These are phyloP conservation scores for Ochotona princeps DNA, from an alignment of 2,113 vertebrate genomes.

Conservation along the genomic window DNA sequence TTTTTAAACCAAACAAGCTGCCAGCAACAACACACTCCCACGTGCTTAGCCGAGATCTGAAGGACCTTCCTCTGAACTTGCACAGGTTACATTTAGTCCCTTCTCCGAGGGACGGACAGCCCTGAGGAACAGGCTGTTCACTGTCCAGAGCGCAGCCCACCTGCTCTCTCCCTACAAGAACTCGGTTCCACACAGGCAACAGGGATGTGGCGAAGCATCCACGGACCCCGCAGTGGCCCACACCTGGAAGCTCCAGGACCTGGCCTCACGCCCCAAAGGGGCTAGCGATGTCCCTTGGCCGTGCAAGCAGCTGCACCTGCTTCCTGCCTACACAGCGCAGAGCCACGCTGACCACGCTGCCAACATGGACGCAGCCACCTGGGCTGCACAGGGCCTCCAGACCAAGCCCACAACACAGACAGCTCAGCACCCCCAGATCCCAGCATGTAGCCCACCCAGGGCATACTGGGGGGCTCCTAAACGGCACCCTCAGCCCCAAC, in stretches of 20 bases:
- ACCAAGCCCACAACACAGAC: accelerated
- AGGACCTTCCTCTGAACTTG: not conserved
- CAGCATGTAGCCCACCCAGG: accelerated
- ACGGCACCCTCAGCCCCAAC: not conserved
- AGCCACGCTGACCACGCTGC: not conserved
- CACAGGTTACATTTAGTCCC: too few relatives aligned
- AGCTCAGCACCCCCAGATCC: not conserved
- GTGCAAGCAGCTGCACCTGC: not conserved
- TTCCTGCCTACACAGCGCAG: not conserved
- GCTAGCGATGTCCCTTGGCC: too few relatives aligned
- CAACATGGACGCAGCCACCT: not conserved
- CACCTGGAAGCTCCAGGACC: too few relatives aligned
- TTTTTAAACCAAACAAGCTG: not conserved
- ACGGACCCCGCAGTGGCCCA: not conserved
- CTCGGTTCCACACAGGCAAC: not conserved
- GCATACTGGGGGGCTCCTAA: not conserved
- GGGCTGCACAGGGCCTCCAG: not conserved
- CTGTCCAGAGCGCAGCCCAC: not conserved
- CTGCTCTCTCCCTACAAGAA: not conserved
- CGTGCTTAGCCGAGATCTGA: too few relatives aligned
- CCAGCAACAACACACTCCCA: not conserved
- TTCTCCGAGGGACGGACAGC: not conserved
- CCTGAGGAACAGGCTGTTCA: not conserved
- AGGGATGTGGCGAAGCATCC: not conserved
- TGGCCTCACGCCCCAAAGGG: too few relatives aligned